Base-by-base conservation (phyloP, 2,797 vertebrate species). In the Hippopotamyrus pictus region DNA sequence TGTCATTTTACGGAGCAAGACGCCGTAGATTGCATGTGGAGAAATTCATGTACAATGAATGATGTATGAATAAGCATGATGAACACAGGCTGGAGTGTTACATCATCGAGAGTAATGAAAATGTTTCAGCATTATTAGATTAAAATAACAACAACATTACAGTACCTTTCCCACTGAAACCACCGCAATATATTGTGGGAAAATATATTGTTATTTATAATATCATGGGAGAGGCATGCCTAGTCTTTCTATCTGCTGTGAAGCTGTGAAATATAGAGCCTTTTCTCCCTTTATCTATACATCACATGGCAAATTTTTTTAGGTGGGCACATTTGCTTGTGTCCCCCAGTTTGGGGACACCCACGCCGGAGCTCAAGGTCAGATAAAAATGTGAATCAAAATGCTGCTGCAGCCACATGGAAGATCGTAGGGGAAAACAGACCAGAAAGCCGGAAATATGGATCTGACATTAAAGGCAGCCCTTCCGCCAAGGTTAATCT, bases 401-500 rank as follows among this genome's bases (percentile, higher is more conserved):
- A 83, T 57, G 44, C 46, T 69, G 25, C 57, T 46, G 33, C 46
- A 86, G 9, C 11, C 19, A 17, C 84, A 51, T 86, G 73, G 59
- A 89, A 25, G 84, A 87, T 57, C 17, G 29, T n/a, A 54, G 88
- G 83, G 22, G 46, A 84, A 54, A 86, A 69, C 84, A 59, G 44
- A 76, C 59, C 85, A 87, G 50, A 69, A 79, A 88, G 17, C 22
- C 46, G 65, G 85, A 65, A 87, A 19, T 76, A 88, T 48, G 62
- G 22, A 79, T 57, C 37, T 89, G 51, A 79, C 59, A 87, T 87
- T 86, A 79, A 87, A 82, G 22, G 22, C 85, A 76, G 50, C 46
- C 37, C 33, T 59, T 86, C 85, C 73, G n/a, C 76, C 59, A 88
- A 86, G 48, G 83, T 86, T 79, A 79, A 89, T 76, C 85, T 51